Evolutionary conservation across 2,888 invertebrate species (phyloP).

Genomic region (Hemaris fuciformis): DNA sequence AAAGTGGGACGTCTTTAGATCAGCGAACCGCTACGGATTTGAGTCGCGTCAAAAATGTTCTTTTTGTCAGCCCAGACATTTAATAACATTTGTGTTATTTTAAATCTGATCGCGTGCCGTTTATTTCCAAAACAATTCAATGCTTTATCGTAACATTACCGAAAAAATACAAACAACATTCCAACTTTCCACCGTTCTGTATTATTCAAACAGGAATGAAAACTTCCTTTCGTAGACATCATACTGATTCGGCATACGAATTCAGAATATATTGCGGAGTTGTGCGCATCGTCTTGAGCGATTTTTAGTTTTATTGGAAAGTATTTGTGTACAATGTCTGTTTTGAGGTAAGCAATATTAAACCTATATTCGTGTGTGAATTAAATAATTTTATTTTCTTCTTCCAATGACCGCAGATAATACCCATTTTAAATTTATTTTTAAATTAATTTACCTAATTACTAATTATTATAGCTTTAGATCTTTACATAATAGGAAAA

Average conservation of each 20-base stretch:
- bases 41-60: conserved; percentile 42
- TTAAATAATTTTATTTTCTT: too few relatives aligned
- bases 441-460: too few relatives aligned
- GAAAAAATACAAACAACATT: conserved; percentile 31
- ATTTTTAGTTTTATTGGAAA: not conserved
- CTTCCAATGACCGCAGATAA: too few relatives aligned
- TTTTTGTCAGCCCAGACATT: not conserved
- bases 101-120: not conserved
- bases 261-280: conserved; percentile 55
- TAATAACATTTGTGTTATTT: not conserved
- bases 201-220: conserved; percentile 62
- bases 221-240: conserved; percentile 61
- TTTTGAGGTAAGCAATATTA: not conserved
- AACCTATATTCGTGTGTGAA: not conserved
- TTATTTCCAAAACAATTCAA: not conserved
- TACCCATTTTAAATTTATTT: too few relatives aligned
- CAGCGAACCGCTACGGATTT: conserved; percentile 48
- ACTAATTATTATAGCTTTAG: too few relatives aligned
- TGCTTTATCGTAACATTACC: not conserved
- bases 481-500: too few relatives aligned
- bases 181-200: conserved; percentile 39
- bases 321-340: not conserved
- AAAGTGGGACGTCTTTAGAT: conserved; percentile 64
- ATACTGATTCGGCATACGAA: conserved; percentile 36
- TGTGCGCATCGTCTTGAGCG: conserved; percentile 24